Conservation (phyloP, 2,113 vertebrate genomes). For the Phalacrocorax pelagicus region DNA sequence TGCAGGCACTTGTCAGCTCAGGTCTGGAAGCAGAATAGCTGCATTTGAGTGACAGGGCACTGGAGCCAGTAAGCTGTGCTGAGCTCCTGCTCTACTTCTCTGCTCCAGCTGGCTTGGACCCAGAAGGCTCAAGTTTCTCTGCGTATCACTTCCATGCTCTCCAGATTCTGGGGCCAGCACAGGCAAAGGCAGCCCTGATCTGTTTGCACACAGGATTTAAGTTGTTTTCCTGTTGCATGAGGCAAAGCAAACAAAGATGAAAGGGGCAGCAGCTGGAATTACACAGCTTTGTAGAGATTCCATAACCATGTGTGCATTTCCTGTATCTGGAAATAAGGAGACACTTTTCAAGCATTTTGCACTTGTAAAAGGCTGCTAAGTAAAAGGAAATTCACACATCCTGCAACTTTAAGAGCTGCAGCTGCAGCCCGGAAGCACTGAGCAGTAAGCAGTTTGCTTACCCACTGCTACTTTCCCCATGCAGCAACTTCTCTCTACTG, state of each 20-base stretch:
- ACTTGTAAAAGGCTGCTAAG: neutral
- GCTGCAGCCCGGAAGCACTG: neutral
- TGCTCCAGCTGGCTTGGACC: neutral
- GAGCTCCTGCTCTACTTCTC: neutral
- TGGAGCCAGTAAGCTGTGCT: neutral
- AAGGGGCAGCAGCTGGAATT: conserved; percentile 17
- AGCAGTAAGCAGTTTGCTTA: neutral
- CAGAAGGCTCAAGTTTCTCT: conserved; percentile 11
- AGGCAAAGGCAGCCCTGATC: neutral
- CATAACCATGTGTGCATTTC: neutral
- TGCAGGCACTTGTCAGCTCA: neutral
- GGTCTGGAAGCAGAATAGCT: neutral
- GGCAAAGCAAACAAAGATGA: neutral
- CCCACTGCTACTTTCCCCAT: neutral
- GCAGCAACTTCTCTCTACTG: neutral
- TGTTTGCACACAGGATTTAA: conserved; percentile 14
- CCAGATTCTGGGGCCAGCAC: neutral
- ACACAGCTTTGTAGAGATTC: neutral
- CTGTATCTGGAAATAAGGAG: neutral
- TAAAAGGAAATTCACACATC: neutral
- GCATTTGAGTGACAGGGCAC: neutral
- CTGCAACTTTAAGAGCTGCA: neutral
- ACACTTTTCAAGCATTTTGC: neutral
- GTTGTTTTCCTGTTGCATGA: neutral
- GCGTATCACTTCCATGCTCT: neutral